Evolutionary conservation across 2,888 invertebrate genomes (phyloP).

Genomic region (Salpingus planirostris): DNA sequence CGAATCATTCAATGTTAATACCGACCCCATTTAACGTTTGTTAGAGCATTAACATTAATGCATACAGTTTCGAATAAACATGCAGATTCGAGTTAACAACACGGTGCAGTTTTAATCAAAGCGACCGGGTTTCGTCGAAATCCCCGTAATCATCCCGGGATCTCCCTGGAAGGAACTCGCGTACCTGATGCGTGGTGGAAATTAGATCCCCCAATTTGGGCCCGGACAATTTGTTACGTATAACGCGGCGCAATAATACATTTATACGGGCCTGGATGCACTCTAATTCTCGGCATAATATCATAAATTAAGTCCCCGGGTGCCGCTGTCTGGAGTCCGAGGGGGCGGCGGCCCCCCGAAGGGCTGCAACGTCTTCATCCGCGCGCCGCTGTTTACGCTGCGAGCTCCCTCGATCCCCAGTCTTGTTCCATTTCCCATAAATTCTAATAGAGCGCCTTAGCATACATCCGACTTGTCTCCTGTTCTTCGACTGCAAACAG

Average conservation of each 20-base stretch:
- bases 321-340: conserved; percentile 9
- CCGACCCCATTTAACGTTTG: too few relatives aligned
- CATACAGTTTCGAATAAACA: too few relatives aligned
- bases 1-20: too few relatives aligned
- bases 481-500: conserved; percentile 17
- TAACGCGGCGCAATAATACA: conserved; percentile 35
- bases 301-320: conserved; percentile 33
- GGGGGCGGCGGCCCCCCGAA: too few relatives aligned
- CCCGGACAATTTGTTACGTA: conserved; percentile 32
- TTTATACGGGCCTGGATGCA: conserved; percentile 38
- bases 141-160: too few relatives aligned
- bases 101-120: too few relatives aligned
- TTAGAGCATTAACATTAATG: too few relatives aligned
- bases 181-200: too few relatives aligned
- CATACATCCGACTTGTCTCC: conserved; percentile 25
- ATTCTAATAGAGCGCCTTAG: conserved; percentile 33
- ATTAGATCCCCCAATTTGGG: too few relatives aligned
- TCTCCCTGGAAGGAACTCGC: too few relatives aligned
- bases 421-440: conserved; percentile 33
- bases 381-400: conserved; percentile 30
- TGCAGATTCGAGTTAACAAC: too few relatives aligned
- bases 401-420: conserved; percentile 23
- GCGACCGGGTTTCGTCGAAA: too few relatives aligned
- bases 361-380: conserved; percentile 35
- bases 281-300: conserved; percentile 35